Evolutionary conservation across 2,888 invertebrate genomes (phyloP), one percentile per base, ranked within the genome.

Genomic region (Desoria tigrina): DNA sequence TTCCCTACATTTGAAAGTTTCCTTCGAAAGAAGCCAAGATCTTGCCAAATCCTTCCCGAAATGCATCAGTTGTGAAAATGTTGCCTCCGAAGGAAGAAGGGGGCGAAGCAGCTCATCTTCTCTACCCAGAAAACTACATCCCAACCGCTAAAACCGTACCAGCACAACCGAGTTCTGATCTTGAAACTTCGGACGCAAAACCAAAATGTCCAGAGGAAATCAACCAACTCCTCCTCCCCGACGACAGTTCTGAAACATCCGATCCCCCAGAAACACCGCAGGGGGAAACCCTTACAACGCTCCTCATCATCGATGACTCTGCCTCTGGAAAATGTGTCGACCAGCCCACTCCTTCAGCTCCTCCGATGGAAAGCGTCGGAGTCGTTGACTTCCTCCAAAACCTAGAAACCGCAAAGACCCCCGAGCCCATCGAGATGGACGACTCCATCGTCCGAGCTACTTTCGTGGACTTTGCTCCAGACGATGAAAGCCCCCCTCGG

Each of bases 31-130:
- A 16, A 16, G 39, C 9, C 16, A 11, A 39, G 16, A 16, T 16
- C 39, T 16, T 39, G 39, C 39, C 39, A 39, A 9, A 39, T 16
- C 9, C 9, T 39, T n/a, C n/a, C n/a, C n/a, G n/a, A n/a, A n/a
- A 32, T 14, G 28, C 57, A 32, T 66, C 67, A 70, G 70, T 70
- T 51, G 70, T 59, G 65, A 70, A 70, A 70, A 70, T 70, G 70
- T 57, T 65, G 54, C 61, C 70, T 45, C 63, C 67, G 51, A 63
- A 67, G 54, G 66, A 70, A 66, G 61, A 55, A 32, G n/a, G n/a
- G n/a, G 39, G 9, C 16, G 39, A 39, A 16, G 39, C 39, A 11
- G 9, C 39, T 39, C 39, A 39, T 9, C 9, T 9, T 39, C 9
- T 11, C 16, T 16, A 11, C 16, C 16, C 16, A 11, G 9, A 11